Evolutionary conservation across 2,888 invertebrate genomes (phyloP).

Genomic region (Theodoxus fluviatilis): DNA sequence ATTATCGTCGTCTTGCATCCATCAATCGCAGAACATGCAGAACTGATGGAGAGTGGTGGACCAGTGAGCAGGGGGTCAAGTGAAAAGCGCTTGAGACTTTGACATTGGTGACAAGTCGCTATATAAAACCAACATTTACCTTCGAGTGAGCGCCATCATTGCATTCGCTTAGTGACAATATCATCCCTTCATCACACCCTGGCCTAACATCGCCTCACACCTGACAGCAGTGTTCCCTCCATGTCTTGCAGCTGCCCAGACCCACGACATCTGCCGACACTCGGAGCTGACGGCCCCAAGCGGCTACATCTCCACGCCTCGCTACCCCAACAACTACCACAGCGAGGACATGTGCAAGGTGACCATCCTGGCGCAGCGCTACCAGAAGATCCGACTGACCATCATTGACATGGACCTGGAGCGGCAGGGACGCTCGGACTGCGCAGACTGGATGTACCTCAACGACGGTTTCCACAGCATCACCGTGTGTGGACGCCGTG

Average conservation of each 20-base stretch:
- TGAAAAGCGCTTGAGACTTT: too few species aligned
- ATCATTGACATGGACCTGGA: constrained; percentile 57
- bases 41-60: too few species aligned
- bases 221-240: too few species aligned
- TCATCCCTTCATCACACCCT: neutral
- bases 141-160: neutral
- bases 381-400: constrained; percentile 50
- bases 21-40: too few species aligned
- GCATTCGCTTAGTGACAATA: neutral
- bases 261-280: constrained; percentile 48
- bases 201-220: too few species aligned
- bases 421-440: constrained; percentile 43
- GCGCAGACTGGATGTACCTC: constrained; percentile 54
- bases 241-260: constrained; percentile 44
- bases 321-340: constrained; percentile 44
- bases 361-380: constrained; percentile 40
- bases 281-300: constrained; percentile 39
- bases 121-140: neutral
- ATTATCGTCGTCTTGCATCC: too few species aligned
- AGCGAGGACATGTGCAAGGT: constrained; percentile 41
- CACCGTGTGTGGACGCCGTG: constrained; percentile 53
- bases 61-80: too few species aligned
- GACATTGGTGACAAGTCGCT: too few species aligned
- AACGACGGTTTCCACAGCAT: constrained; percentile 46
- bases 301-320: constrained; percentile 57